These are phyloP conservation scores for Ibidorhyncha struthersii DNA, from an alignment of 2,113 vertebrate genomes.

Conservation along the genomic window DNA sequence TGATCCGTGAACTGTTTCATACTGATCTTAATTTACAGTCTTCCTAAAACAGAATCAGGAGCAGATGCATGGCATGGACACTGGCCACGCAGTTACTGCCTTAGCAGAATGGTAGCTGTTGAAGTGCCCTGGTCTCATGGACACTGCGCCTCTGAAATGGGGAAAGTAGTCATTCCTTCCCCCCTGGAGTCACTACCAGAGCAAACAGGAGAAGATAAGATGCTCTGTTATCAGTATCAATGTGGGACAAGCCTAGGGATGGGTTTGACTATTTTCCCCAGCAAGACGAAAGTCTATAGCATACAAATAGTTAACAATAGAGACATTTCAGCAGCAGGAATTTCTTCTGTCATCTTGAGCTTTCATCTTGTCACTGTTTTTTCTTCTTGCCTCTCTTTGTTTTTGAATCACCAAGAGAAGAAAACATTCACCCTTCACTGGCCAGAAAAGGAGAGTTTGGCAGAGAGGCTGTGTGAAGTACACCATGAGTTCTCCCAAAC, in stretches of 20 bases:
- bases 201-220: neutral
- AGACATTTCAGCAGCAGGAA: neutral
- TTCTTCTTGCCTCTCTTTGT: neutral
- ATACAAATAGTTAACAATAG: neutral
- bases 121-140: neutral
- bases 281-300: neutral
- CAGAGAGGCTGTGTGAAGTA: neutral
- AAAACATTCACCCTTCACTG: neutral
- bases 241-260: neutral
- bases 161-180: neutral
- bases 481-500: neutral
- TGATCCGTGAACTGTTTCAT: neutral
- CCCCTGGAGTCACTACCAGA: neutral
- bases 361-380: neutral
- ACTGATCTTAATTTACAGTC: neutral
- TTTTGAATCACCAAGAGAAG: neutral
- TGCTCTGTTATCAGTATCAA: neutral
- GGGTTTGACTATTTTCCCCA: neutral
- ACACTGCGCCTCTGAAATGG: accelerated
- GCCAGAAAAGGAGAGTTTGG: neutral
- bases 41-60: neutral
- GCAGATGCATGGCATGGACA: accelerated
- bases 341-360: neutral
- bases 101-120: neutral
- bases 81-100: neutral